Base-by-base conservation (phyloP, 2,113 vertebrate genomes). In the Anoplopoma fimbria region DNA sequence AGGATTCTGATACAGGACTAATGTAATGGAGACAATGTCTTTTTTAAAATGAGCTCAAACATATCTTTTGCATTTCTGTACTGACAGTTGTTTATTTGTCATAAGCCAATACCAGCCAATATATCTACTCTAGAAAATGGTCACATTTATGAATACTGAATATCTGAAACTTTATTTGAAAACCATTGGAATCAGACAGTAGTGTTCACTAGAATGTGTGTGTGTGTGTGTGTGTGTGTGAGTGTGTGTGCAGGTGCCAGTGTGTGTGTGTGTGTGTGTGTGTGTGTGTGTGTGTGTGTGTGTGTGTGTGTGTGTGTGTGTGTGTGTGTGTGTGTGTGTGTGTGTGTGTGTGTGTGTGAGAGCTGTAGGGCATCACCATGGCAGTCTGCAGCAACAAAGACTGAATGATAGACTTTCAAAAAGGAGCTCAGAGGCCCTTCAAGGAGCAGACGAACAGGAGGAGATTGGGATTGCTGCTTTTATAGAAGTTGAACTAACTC, bases 371-470 rank as follows among this genome's bases (percentile, higher is more conserved):
- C 81, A 73, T 86, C 84, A 85, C 87, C 76, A 83, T 91, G 84
- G 85, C 73, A 87, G 60, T 85, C 72, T 74, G 79, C 76, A 58
- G 75, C 62, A 83, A 87, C 82, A 89, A 81, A 85, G 79, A 31
- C 49, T 79, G 55, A 87, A 85, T 73, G 67, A 85, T 47, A 49
- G 85, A 87, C 82, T 81, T 65, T 61, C 69, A 75, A 69, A n/a
- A 84, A 68, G 61, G 60, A 78, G 79, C 82, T 76, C 21, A 69
- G 89, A 84, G 82, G 84, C 79, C 62, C 53, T 71, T 78, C 1
- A 21, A 85, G 79, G 69, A 82, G 67, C 8, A 7, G 0, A 21
- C 7, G 13, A 6, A 75, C 10, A 64, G 70, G 33, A 53, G 75
- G 42, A 62, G 69, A 65, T 9, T 23, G 31, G 14, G 8, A 25